phyloP scores from a whole-genome alignment of 2,888 invertebrate genomes.

The Lasioglossum morio region DNA sequence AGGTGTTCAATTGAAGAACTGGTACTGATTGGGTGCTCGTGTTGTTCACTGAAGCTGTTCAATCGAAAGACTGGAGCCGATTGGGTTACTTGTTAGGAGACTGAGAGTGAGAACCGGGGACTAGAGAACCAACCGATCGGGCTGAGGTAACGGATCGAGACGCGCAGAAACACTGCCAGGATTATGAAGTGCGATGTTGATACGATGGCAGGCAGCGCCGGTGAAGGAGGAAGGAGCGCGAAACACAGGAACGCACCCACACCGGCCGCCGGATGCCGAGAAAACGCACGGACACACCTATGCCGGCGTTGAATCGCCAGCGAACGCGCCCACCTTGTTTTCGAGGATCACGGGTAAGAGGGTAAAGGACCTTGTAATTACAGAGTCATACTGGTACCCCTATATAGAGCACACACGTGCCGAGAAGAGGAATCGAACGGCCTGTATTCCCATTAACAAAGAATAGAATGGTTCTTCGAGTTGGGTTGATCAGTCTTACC shows the following conservation, averaged over 20 bases:
- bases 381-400: conserved; percentile 50
- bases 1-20: background rate
- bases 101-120: conserved; percentile 2
- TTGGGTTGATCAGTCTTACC: background rate
- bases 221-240: conserved; percentile 72
- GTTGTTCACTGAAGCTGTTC: background rate
- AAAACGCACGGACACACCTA: conserved; percentile 58
- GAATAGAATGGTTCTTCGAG: background rate
- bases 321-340: conserved; percentile 45
- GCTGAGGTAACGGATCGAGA: conserved; percentile 77
- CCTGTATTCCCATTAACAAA: background rate
- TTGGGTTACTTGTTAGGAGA: background rate
- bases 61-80: background rate
- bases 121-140: conserved; percentile 59
- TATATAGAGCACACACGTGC: conserved; percentile 22
- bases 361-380: conserved; percentile 32
- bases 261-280: conserved; percentile 37
- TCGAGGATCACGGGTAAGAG: conserved; percentile 37
- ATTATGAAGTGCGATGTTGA: conserved; percentile 82
- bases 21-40: background rate
- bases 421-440: background rate
- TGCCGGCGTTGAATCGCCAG: conserved; percentile 1
- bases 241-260: conserved; percentile 66
- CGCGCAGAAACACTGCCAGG: conserved; percentile 80
- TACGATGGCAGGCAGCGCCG: conserved; percentile 76